These are phyloP conservation scores for Orchesellides sinensis DNA, from an alignment of 2,888 invertebrate species.

Conservation along the genomic window DNA sequence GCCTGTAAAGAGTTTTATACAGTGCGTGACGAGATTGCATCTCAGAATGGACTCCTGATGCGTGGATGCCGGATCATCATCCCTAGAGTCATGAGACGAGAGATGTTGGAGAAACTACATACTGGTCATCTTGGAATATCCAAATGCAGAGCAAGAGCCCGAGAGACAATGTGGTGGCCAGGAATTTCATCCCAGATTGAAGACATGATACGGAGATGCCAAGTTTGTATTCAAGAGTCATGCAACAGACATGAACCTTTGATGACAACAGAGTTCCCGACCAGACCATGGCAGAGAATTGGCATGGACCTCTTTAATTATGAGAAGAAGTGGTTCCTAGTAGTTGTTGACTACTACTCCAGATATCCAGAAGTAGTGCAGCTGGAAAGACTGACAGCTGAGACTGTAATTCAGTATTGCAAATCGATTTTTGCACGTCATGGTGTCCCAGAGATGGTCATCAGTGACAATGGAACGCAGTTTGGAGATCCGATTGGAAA, in stretches of 20 bases:
- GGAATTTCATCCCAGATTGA: neutral
- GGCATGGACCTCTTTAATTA: constrained; percentile 3
- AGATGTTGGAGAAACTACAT: constrained; percentile 71
- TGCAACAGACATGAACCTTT: constrained; percentile 74
- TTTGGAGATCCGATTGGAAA: no score
- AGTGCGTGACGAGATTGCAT: constrained; percentile 17
- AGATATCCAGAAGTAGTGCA: neutral
- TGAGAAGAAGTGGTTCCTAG: neutral
- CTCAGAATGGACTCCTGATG: constrained; percentile 5
- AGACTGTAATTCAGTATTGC: neutral
- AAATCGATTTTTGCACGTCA: constrained; percentile 46
- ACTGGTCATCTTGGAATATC: constrained; percentile 68
- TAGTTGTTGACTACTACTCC: neutral
- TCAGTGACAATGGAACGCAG: constrained; percentile 68
- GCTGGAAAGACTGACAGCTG: neutral
- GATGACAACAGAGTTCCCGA: neutral
- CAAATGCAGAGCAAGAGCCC: neutral
- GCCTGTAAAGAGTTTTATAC: neutral
- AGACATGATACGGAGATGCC: neutral
- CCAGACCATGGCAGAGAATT: neutral
- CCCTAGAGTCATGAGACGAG: constrained; percentile 45
- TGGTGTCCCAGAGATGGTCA: constrained; percentile 72
- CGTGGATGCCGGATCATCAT: constrained; percentile 19
- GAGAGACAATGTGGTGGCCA: constrained; percentile 11
- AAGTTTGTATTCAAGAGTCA: neutral